phyloP scores from a whole-genome alignment of 2,797 vertebrate species.

The Okamejei kenojei region DNA sequence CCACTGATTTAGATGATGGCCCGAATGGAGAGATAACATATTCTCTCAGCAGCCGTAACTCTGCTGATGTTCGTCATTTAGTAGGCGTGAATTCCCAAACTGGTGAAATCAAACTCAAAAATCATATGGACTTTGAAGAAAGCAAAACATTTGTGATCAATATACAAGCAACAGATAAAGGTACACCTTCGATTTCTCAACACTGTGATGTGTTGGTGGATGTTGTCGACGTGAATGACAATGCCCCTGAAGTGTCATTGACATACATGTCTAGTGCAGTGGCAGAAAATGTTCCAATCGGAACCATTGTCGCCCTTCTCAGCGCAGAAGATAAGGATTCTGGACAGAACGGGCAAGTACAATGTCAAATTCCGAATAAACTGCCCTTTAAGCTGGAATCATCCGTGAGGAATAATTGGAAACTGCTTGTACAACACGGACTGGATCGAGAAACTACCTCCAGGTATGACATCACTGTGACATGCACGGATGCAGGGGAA shows the following conservation, averaged over 20 bases:
- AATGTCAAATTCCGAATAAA: no score
- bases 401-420: background rate
- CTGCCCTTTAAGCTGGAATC: no score
- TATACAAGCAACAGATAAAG: background rate
- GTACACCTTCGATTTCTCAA: background rate
- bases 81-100: constrained; percentile 41
- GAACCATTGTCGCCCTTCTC: background rate
- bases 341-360: constrained; percentile 43
- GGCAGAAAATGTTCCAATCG: background rate
- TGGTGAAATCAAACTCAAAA: background rate
- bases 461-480: constrained; percentile 49
- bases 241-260: background rate
- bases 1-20: background rate
- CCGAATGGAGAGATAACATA: background rate
- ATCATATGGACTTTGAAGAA: background rate
- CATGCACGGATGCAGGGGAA: constrained; percentile 46
- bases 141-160: background rate
- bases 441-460: constrained; percentile 48
- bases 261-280: background rate
- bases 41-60: constrained; percentile 36
- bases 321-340: background rate
- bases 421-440: constrained; percentile 43
- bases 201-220: background rate
- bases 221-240: constrained; percentile 4
- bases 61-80: constrained; percentile 45